Percentiles rank a stretch among this genome's conserved stretches.
These are phyloP conservation scores for Spinibarbus caldwelli DNA, from an alignment of 2,797 vertebrate species.

Conservation along the genomic window DNA sequence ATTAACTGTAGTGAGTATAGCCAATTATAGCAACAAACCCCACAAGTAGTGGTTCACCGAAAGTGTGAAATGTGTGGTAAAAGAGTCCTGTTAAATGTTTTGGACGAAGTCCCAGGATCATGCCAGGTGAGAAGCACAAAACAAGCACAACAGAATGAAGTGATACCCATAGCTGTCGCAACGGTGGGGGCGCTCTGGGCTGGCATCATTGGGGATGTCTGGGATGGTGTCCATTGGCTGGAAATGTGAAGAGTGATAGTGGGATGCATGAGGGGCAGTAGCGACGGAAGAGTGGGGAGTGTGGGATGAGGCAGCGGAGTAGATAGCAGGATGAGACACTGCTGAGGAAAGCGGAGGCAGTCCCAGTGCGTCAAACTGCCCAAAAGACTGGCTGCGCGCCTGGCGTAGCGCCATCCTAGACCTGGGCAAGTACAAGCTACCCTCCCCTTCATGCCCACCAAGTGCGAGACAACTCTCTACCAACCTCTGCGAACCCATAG, in stretches of 20 bases:
- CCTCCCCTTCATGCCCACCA: slow-evolving; percentile 78
- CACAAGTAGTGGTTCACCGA: background rate
- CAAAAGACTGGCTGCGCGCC: slow-evolving; percentile 86
- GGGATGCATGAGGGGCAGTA: slow-evolving; percentile 81
- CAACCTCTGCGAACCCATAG: slow-evolving; percentile 97
- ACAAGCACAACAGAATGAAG: slow-evolving; percentile 61
- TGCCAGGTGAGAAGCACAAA: slow-evolving; percentile 62
- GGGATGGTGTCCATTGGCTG: slow-evolving; percentile 93
- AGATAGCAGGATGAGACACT: slow-evolving; percentile 75
- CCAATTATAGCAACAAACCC: slow-evolving; percentile 19
- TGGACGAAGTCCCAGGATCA: slow-evolving; percentile 61
- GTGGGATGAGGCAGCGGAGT: slow-evolving; percentile 68
- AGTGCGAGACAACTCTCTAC: slow-evolving; percentile 86
- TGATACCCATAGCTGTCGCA: slow-evolving; percentile 88
- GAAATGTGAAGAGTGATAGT: slow-evolving; percentile 88
- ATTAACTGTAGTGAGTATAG: slow-evolving; percentile 25
- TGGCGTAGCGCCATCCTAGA: slow-evolving; percentile 80
- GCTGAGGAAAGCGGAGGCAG: slow-evolving; percentile 79
- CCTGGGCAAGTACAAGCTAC: slow-evolving; percentile 73
- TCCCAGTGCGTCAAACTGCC: slow-evolving; percentile 80
- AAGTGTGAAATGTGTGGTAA: slow-evolving; percentile 16
- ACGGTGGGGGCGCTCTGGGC: slow-evolving; percentile 74
- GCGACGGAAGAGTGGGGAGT: slow-evolving; percentile 67
- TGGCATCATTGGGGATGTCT: slow-evolving; percentile 86
- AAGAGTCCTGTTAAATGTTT: background rate